Conservation (phyloP, 2,113 vertebrate species). For the Aegithalos caudatus region DNA sequence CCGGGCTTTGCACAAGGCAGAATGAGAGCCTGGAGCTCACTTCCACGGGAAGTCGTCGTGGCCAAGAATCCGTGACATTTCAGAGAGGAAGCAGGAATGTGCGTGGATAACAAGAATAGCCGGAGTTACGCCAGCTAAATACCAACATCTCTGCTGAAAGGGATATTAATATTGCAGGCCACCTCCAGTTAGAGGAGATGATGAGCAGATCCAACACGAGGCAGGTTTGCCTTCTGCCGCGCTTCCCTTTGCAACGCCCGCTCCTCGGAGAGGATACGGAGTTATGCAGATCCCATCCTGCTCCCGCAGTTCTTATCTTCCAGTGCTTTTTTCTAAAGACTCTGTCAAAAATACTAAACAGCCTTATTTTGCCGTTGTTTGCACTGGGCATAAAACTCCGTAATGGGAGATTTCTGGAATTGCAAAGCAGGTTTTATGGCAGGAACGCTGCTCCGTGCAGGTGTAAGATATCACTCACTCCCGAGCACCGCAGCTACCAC, state of each 20-base stretch:
- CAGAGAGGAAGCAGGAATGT: background rate
- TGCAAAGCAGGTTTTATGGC: background rate
- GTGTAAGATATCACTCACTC: conserved; percentile 35
- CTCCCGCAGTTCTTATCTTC: background rate
- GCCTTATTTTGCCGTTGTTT: background rate
- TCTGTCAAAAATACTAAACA: background rate
- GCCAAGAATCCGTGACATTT: conserved; percentile 48
- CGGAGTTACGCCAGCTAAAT: background rate
- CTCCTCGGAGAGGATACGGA: background rate
- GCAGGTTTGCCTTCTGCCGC: background rate
- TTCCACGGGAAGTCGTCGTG: background rate
- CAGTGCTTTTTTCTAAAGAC: background rate
- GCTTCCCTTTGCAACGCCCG: background rate
- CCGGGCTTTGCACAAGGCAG: background rate
- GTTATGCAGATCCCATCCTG: background rate
- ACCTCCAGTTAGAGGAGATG: background rate
- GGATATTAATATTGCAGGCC: background rate
- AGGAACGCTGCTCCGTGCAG: background rate
- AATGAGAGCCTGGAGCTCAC: background rate
- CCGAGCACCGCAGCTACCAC: background rate
- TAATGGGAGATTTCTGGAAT: background rate
- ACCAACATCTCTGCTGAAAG: background rate
- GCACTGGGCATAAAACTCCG: background rate
- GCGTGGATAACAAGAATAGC: background rate
- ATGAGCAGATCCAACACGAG: background rate